These are phyloP conservation scores for Cremastobaeus sp. DNA, from an alignment of 2,888 invertebrate species.

Conservation along the genomic window DNA sequence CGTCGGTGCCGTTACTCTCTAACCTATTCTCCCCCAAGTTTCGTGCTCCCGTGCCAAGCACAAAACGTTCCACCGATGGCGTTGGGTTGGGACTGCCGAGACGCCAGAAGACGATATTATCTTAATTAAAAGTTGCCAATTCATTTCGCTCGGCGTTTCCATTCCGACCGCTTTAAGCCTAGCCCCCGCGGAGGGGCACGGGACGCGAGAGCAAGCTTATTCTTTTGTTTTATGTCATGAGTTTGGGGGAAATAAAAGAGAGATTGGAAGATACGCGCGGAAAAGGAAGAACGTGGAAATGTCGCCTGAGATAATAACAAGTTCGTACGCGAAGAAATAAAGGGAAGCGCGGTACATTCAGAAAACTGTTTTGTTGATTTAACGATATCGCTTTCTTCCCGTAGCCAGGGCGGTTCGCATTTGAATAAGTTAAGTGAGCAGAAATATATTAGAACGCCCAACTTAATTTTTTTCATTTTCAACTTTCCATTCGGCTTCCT, in stretches of 20 bases:
- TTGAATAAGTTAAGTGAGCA: slow-evolving; percentile 46
- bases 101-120: slow-evolving; percentile 73
- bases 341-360: slow-evolving; percentile 64
- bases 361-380: slow-evolving; percentile 60
- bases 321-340: slow-evolving; percentile 73
- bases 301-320: slow-evolving; percentile 71
- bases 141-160: slow-evolving; percentile 74
- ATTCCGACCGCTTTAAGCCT: slow-evolving; percentile 63
- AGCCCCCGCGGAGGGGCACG: slow-evolving; percentile 48
- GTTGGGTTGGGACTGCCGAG: slow-evolving; percentile 60
- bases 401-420: slow-evolving; percentile 15
- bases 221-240: slow-evolving; percentile 71
- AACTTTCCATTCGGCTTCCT: neutral
- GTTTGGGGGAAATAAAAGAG: slow-evolving; percentile 61
- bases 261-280: slow-evolving; percentile 63
- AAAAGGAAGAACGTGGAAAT: slow-evolving; percentile 65
- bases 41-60: slow-evolving; percentile 48
- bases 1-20: slow-evolving; percentile 65
- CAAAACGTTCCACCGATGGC: slow-evolving; percentile 61
- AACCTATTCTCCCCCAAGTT: slow-evolving; percentile 61
- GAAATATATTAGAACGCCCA: slow-evolving; percentile 36
- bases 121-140: slow-evolving; percentile 79
- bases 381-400: slow-evolving; percentile 50
- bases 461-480: slow-evolving; percentile 38
- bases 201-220: slow-evolving; percentile 60